Base-by-base conservation (phyloP, 2,113 vertebrate genomes). In the Cinclus mexicanus region DNA sequence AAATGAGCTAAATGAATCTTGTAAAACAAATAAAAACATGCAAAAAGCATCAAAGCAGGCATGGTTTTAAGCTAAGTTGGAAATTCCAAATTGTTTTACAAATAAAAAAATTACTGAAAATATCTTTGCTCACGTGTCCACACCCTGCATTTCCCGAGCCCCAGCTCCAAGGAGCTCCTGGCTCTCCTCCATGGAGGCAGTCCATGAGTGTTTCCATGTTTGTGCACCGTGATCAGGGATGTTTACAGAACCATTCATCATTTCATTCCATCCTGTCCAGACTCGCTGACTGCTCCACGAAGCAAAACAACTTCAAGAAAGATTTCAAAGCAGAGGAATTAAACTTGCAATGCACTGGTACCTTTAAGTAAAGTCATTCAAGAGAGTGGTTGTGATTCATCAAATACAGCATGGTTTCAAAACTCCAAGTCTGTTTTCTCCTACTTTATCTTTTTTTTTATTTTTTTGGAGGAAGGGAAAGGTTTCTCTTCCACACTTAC, bases 231-330 rank as follows among this genome's bases (percentile, higher is more conserved):
- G 15, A 59, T 60, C 59, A 44, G 15, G 55, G 53, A 69, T 61
- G 39, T 86, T 97, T 93, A 92, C 67, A 95, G 59, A 90, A 50
- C 35, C 70, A 96, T 93, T 94, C 61, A 94, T 96, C 86, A 95
- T 76, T 57, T 52, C 83, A 87, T 95, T 94, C 72, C 44, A 6
- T 24, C 87, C 88, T 93, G 92, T 79, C 71, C 61, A 55, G 26
- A 84, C 64, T 71, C 92, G 83, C 74, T 70, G 77, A 88, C 59
- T 35, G 19, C 5, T 93, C 83, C 70, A 77, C 78, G 78, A 89
- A 93, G 91, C 60, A 93, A 72, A 96, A 89, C 75, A 80, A 26
- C 85, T 91, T 64, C 25, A 46, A 92, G 60, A 83, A 74, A 82
- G 63, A 41, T 50, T 81, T 81, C 79, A 94, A 95, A 78, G 49